A percentile compares a stretch with the other conserved stretches of the same genome.
Evolutionary conservation across 2,888 invertebrate genomes (phyloP).

Genomic region (Drosophila neonasuta): DNA sequence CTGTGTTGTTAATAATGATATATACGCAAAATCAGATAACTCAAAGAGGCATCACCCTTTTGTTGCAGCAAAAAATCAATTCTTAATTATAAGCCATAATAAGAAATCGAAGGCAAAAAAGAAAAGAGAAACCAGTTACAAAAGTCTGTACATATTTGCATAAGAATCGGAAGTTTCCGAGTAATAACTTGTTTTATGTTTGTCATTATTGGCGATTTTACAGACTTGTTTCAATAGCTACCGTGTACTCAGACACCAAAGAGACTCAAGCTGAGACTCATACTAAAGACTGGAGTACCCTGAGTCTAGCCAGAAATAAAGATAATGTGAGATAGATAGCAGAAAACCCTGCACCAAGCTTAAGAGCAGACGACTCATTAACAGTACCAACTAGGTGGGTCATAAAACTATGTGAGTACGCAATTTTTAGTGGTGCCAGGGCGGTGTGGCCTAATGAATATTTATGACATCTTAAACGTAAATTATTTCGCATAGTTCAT

Average conservation of each 20-base stretch:
- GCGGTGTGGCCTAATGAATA: conserved; percentile 65
- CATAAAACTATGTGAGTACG: conserved; percentile 68
- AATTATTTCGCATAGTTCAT: conserved; percentile 71
- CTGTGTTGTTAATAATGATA: conserved; percentile 62
- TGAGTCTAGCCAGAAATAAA: conserved; percentile 8
- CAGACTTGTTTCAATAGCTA: conserved; percentile 70
- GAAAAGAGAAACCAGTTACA: conserved; percentile 64
- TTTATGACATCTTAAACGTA: conserved; percentile 73
- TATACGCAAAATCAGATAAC: conserved; percentile 70
- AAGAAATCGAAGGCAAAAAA: conserved; percentile 10
- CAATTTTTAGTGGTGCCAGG: conserved; percentile 44
- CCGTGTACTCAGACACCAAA: conserved; percentile 35
- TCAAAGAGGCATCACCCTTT: conserved; percentile 62
- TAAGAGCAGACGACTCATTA: conserved; percentile 53
- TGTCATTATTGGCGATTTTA: conserved; percentile 77
- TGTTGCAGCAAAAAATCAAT: conserved; percentile 42
- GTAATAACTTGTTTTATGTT: conserved; percentile 79
- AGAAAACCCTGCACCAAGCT: conserved; percentile 22
- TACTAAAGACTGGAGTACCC: neutral
- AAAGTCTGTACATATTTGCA: conserved; percentile 65
- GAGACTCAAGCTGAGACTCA: neutral
- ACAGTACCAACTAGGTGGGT: conserved; percentile 49
- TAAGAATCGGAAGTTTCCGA: conserved; percentile 72
- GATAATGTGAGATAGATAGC: conserved; percentile 17
- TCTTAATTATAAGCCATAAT: conserved; percentile 72